Conservation (phyloP, 2,113 vertebrate genomes). For the Coreoperca whiteheadi region DNA sequence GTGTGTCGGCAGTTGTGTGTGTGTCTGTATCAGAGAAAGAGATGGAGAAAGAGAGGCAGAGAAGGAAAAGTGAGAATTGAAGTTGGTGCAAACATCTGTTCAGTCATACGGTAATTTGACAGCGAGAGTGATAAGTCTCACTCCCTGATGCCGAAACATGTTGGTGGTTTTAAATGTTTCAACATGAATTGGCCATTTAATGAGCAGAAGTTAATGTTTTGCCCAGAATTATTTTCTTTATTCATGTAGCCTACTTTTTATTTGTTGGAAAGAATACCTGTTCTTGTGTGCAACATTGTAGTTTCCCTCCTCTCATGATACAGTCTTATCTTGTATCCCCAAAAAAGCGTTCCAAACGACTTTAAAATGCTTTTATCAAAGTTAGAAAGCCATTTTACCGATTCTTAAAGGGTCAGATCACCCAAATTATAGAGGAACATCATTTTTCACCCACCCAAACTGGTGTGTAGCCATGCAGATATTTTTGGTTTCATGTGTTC, state of each 20-base stretch:
- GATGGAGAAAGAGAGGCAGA: constrained; percentile 7
- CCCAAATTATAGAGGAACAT: background rate
- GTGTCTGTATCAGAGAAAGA: constrained; percentile 16
- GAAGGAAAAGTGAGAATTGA: constrained; percentile 36
- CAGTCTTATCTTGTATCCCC: background rate
- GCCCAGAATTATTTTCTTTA: constrained; percentile 10
- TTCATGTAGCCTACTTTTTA: background rate
- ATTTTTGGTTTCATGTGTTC: background rate
- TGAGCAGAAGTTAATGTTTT: constrained; percentile 36
- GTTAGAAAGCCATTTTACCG: background rate
- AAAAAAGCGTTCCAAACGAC: background rate
- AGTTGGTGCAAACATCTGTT: constrained; percentile 70
- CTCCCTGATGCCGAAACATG: constrained; percentile 40
- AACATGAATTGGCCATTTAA: constrained; percentile 33
- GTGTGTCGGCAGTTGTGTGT: constrained; percentile 21
- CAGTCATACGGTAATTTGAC: constrained; percentile 58
- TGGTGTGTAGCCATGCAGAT: background rate
- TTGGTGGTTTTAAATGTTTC: constrained; percentile 52
- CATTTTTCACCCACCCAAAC: background rate
- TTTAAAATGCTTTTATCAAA: constrained; percentile 7
- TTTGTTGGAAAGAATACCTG: background rate
- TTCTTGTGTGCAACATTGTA: background rate
- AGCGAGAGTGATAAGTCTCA: constrained; percentile 53
- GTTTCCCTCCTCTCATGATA: background rate
- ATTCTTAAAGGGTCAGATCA: constrained; percentile 14